Percentiles rank a stretch among this genome's conserved stretches.
Conservation (phyloP, 2,113 vertebrate genomes). For the Bubo scandiacus region DNA sequence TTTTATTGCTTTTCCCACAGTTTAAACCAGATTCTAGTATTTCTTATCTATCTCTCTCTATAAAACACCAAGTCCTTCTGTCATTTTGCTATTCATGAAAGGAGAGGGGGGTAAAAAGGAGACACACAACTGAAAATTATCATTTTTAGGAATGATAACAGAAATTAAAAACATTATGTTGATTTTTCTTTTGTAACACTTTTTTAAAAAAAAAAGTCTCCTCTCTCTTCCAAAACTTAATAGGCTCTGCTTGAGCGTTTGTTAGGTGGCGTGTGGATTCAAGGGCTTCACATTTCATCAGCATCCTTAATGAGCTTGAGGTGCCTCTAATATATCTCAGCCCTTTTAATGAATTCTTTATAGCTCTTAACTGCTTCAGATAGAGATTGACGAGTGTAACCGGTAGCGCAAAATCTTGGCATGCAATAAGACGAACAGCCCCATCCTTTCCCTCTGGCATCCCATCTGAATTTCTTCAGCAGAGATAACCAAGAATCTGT, state of each 20-base stretch:
- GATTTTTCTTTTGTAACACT: neutral
- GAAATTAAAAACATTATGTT: neutral
- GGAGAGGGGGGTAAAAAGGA: neutral
- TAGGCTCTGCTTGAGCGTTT: neutral
- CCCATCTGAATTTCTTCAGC: slow-evolving; percentile 36
- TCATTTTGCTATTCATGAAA: neutral
- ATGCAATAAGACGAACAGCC: slow-evolving; percentile 62
- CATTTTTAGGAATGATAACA: neutral
- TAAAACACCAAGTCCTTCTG: neutral
- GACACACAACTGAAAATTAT: neutral
- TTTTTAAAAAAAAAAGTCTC: neutral
- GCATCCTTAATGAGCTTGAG: slow-evolving; percentile 42
- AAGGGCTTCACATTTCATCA: slow-evolving; percentile 37
- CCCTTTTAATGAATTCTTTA: slow-evolving; percentile 76
- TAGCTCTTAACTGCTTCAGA: slow-evolving; percentile 70
- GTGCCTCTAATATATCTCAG: slow-evolving; percentile 67
- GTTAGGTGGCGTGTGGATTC: neutral
- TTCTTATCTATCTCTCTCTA: neutral
- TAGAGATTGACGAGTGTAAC: slow-evolving; percentile 72
- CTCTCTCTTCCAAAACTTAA: neutral
- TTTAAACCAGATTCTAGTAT: neutral
- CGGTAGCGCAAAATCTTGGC: slow-evolving; percentile 73
- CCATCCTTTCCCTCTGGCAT: slow-evolving; percentile 69
- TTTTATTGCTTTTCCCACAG: neutral
- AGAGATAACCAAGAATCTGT: slow-evolving; percentile 49